These are phyloP conservation scores for Hippocampus guttulatus DNA, from an alignment of 2,113 vertebrate species.

Conservation along the genomic window DNA sequence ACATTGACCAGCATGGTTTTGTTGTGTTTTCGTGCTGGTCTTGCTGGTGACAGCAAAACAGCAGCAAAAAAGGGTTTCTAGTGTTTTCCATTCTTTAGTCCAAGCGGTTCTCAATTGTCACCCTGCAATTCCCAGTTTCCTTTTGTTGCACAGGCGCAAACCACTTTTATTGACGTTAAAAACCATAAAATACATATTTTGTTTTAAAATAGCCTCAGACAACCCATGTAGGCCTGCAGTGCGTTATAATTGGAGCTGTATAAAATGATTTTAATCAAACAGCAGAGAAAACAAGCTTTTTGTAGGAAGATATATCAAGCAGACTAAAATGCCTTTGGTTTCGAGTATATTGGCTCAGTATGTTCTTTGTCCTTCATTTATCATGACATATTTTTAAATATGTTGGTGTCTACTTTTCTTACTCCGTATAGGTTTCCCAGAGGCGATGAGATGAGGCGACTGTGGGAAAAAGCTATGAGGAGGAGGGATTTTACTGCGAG, in stretches of 20 bases:
- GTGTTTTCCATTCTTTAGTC: background rate
- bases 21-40: no score
- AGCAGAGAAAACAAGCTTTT: background rate
- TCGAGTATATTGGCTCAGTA: background rate
- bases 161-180: no score
- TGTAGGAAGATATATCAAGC: background rate
- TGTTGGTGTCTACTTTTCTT: background rate
- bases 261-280: background rate
- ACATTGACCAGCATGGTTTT: no score
- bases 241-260: no score
- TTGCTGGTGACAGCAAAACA: no score
- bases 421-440: constrained; percentile 26
- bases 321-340: background rate
- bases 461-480: constrained; percentile 24
- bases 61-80: background rate
- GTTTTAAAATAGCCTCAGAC: no score
- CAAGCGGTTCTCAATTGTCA: no score
- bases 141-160: no score
- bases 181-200: no score
- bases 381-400: background rate
- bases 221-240: no score
- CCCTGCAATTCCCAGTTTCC: no score
- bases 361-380: background rate
- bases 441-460: constrained; percentile 16
- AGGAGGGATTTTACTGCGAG: constrained; percentile 11